Conservation (phyloP, 2,888 invertebrate genomes). For the Physocephala rufipes region DNA sequence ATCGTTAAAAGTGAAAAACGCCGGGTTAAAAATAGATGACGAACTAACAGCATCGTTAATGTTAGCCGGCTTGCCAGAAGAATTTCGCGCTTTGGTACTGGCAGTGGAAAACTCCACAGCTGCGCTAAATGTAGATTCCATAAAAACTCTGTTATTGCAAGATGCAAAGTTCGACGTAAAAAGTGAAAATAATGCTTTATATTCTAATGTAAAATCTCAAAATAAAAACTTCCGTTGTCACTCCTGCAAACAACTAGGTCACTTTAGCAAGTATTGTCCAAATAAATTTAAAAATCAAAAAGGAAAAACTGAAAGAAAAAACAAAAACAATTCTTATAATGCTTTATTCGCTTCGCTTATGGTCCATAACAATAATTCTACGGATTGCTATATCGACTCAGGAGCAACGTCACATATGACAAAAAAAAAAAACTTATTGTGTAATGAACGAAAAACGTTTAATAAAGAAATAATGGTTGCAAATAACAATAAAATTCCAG, state of each 20-base stretch:
- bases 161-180: conserved; percentile 37
- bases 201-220: conserved; percentile 31
- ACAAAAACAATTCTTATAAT: conserved; percentile 25
- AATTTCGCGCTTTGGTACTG: background rate
- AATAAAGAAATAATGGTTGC: background rate
- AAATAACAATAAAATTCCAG: conserved; percentile 17
- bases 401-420: conserved; percentile 15
- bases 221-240: conserved; percentile 29
- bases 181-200: conserved; percentile 30
- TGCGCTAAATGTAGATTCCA: conserved; percentile 36
- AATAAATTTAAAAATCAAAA: conserved; percentile 13
- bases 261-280: conserved; percentile 24
- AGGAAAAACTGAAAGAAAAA: conserved; percentile 13
- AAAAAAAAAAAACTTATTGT: background rate
- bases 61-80: conserved; percentile 17
- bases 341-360: conserved; percentile 28
- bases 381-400: conserved; percentile 11
- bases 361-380: conserved; percentile 12
- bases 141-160: conserved; percentile 39
- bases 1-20: conserved; percentile 21
- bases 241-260: conserved; percentile 29
- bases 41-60: conserved; percentile 23
- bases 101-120: conserved; percentile 39
- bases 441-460: background rate
- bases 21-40: conserved; percentile 17